phyloP scores from a whole-genome alignment of 2,888 invertebrate species.

The Leptarthrus brevirostris region DNA sequence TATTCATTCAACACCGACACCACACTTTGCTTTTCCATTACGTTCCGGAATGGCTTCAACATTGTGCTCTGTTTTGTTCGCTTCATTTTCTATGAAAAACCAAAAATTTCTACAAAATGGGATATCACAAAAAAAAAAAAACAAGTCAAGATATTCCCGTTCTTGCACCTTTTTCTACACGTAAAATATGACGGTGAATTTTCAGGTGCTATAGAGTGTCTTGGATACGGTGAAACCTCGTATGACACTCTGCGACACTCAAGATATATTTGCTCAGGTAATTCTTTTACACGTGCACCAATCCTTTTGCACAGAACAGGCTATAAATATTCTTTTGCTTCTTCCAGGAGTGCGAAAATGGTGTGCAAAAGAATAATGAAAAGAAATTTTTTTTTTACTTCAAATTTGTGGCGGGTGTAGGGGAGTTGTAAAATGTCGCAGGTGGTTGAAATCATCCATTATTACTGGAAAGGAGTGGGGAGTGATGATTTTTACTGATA shows the following conservation, averaged over 20 bases:
- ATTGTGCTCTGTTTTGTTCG: constrained; percentile 17
- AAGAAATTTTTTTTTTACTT: not conserved
- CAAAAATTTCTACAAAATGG: constrained; percentile 35
- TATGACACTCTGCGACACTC: constrained; percentile 21
- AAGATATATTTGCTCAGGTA: constrained; percentile 29
- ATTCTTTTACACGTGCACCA: constrained; percentile 19
- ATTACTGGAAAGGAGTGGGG: too few species aligned
- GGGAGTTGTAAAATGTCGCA: constrained; percentile 2
- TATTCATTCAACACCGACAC: not conserved
- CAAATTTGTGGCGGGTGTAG: not conserved
- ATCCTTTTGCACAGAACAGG: not conserved
- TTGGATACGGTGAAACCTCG: constrained; percentile 12
- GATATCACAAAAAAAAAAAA: constrained; percentile 7
- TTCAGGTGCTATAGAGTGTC: constrained; percentile 2
- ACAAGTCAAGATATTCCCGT: not conserved
- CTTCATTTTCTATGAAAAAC: constrained; percentile 29
- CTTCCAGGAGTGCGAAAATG: not conserved
- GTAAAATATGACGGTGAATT: constrained; percentile 15
- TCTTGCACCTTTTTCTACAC: constrained; percentile 19
- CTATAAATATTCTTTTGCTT: not conserved
- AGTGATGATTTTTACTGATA: too few species aligned
- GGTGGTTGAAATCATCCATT: constrained; percentile 13
- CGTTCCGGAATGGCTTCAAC: constrained; percentile 11
- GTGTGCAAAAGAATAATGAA: constrained; percentile 5
- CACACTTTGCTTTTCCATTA: not conserved